Base-by-base conservation (phyloP, 2,113 vertebrate genomes). In the Actenoides lindsayi region DNA sequence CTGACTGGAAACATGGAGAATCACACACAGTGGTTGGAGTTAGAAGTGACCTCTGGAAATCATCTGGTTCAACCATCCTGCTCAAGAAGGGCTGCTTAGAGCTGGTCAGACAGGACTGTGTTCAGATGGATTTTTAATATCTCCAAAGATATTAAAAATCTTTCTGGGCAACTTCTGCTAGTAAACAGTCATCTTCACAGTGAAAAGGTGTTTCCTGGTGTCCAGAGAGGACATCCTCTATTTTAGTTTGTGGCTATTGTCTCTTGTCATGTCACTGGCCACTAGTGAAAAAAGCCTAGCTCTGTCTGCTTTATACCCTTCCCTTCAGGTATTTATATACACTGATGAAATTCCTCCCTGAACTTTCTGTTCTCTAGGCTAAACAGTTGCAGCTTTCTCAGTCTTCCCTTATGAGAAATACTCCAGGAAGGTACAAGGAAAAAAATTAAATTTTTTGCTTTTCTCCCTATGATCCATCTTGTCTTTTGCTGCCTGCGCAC, bases 21-120 rank as follows among this genome's bases (percentile, higher is more conserved):
- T 57, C 31, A 33, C 11, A 60, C 8, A 67, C 39, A n/a, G n/a
- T 18, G 1, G 1, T 5, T 73, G 44, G 33, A 3, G 11, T 41
- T 74, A 20, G 14, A 78, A 56, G 8, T 11, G 5, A 46, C 10
- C 3, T 67, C 51, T 16, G 8, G 35, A 46, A 27, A 23, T n/a
- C 11, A 53, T 7, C 51, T 53, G 11, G 50, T 67, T 20, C 24
- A 54, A 31, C 15, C 27, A 27, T 33, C 28, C 37, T 41, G 19
- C 8, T 41, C 11, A 74, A 60, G 13, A 12, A 54, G 20, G 30
- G 7, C 9, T 11, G 25, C 13, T 6, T 14, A 59, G 3, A 57
- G 10, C 5, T 41, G 10, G 4, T 25, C 1, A 0, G 11, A 9
- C n/a, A 62, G 46, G 46, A 86, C 24, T 1, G 2, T 1, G 2